Conservation (phyloP, 2,797 vertebrate species). For the Sciurus vulgaris region DNA sequence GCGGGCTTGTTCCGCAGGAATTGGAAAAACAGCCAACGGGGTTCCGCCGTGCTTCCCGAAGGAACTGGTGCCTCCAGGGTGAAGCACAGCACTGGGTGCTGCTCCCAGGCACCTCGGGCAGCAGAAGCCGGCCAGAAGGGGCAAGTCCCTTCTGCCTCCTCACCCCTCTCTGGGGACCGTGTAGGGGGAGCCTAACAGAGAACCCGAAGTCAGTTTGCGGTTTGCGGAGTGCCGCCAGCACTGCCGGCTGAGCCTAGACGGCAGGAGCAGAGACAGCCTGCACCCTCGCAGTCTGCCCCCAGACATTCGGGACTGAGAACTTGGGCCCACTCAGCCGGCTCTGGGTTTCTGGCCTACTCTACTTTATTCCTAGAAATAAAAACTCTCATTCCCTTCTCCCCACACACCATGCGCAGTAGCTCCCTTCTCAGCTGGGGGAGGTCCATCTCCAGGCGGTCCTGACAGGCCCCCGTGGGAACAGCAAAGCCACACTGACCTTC, state of each 20-base stretch:
- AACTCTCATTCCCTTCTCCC: not conserved
- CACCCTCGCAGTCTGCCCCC: not conserved
- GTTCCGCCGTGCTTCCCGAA: not conserved
- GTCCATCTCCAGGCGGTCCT: not conserved
- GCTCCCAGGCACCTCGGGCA: not conserved
- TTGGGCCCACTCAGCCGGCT: no score
- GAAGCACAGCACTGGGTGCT: accelerated
- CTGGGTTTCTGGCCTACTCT: not conserved
- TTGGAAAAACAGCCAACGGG: not conserved
- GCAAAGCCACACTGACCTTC: not conserved
- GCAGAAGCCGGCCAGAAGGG: not conserved
- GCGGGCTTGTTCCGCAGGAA: not conserved
- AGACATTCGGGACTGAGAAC: no score
- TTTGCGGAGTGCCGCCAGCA: no score
- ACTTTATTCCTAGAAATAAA: not conserved
- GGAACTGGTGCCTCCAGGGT: not conserved
- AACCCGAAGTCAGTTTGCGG: not conserved
- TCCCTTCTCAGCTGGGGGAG: not conserved
- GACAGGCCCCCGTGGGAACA: not conserved
- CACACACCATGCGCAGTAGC: no score
- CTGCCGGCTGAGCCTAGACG: not conserved
- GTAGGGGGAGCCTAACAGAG: not conserved
- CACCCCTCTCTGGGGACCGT: not conserved
- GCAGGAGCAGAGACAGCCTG: not conserved
- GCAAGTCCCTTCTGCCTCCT: not conserved